Conservation (phyloP, 2,797 vertebrate genomes). For the Pangasius larnaudii region DNA sequence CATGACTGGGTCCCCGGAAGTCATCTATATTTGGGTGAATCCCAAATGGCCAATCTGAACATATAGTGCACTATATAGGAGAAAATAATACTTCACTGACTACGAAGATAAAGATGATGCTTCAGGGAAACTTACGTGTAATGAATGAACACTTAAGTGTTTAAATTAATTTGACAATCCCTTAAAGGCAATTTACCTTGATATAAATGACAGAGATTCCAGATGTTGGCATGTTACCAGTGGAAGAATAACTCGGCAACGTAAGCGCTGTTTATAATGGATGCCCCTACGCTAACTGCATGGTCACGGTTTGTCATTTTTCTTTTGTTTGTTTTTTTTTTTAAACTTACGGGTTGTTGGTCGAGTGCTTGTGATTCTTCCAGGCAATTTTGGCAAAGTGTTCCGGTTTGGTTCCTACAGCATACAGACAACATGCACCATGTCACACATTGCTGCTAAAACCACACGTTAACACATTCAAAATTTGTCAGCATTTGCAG, state of each 20-base stretch:
- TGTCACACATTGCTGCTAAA: not conserved
- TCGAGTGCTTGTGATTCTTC: conserved; percentile 98
- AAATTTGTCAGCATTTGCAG: not conserved
- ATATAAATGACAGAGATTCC: no score
- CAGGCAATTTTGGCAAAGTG: conserved; percentile 98
- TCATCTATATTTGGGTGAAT: not conserved
- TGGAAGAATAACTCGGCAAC: no score
- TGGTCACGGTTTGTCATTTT: not conserved
- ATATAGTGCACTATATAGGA: no score
- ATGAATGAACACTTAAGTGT: no score
- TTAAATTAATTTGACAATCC: no score
- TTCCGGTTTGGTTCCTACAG: conserved; percentile 88
- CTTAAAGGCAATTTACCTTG: no score
- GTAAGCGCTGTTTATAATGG: not conserved
- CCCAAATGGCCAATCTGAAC: no score
- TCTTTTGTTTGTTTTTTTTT: not conserved
- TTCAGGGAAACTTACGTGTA: no score
- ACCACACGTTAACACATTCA: not conserved
- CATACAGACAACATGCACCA: conserved; percentile 8
- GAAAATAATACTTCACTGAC: no score
- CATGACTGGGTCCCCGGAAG: not conserved
- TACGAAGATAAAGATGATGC: no score
- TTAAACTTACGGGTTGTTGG: conserved; percentile 90
- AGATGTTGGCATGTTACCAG: no score
- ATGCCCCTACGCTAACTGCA: not conserved